Base-by-base conservation (phyloP, 2,888 invertebrate species). In the Lutraria lutraria region DNA sequence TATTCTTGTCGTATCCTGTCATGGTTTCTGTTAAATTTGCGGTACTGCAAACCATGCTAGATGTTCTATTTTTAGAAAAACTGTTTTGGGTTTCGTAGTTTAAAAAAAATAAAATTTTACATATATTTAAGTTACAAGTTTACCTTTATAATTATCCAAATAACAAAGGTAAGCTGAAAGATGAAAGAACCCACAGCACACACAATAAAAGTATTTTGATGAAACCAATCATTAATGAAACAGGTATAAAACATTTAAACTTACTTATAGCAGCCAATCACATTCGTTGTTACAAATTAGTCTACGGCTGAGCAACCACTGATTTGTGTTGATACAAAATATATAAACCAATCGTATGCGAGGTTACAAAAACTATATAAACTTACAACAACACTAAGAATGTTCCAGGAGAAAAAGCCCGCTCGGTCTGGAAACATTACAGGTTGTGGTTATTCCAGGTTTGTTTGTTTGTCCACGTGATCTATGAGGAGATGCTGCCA, bases 361-460 rank as follows among this genome's bases (percentile, higher is more conserved):
- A 53, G 25, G 54, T 81, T 15, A 81, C 81, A 53, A 76, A 76
- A 29, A 3, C n/a, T 19, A 16, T 16, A 56, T n/a, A 6, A 72
- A 53, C 91, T 93, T 92, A 96, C 96, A 95, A 96, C 96, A 72
- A 96, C 94, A 12, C 96, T 92, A 80, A 96, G 94, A 80, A 96
- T 95, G 87, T 96, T 96, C 96, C 96, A 96, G 52, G 96, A 94
- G 92, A 96, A 96, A 92, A 96, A 96, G 0, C 96, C 96, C 13
- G 95, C 94, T 83, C 96, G 84, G n/a, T 52, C 96, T 83, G 19
- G 95, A 94, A 10, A 96, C 96, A 86, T 95, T 93, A 85, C 96
- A 96, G 54, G 95, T 95, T 81, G 95, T 94, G 31, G 95, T 93
- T 25, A 96, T 90, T 52, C 95, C 94, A 52, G 96, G 94, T 86